Conservation (phyloP, 2,113 vertebrate species). For the Jaculus jaculus region DNA sequence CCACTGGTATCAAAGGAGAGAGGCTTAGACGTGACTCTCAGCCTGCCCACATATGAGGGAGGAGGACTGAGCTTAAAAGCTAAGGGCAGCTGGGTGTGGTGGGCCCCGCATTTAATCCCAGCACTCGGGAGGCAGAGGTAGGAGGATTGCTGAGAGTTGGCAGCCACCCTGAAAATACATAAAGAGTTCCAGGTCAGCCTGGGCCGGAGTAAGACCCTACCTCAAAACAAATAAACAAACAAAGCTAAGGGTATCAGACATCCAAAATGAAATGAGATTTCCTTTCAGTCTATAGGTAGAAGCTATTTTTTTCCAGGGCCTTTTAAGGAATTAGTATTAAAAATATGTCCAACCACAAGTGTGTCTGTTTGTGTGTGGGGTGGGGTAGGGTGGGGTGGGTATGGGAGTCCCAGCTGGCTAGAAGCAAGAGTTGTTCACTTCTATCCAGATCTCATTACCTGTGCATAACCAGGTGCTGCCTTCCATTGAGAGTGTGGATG, state of each 20-base stretch:
- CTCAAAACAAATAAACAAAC: no score
- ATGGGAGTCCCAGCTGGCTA: neutral
- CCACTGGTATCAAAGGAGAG: neutral
- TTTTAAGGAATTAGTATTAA: neutral
- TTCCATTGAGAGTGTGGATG: conserved; percentile 88
- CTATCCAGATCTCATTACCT: conserved; percentile 88
- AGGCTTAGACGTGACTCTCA: neutral
- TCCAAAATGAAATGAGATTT: neutral
- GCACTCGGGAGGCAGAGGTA: no score
- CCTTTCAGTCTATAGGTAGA: neutral
- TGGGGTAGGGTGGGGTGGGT: no score
- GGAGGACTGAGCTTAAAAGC: neutral
- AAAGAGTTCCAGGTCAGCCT: no score
- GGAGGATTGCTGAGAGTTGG: no score
- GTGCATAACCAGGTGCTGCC: conserved; percentile 89
- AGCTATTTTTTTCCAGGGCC: neutral
- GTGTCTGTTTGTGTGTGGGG: fast-evolving
- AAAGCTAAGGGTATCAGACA: neutral
- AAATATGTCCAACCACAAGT: neutral
- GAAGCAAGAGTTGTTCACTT: neutral
- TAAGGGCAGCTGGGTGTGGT: no score
- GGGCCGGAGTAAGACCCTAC: no score
- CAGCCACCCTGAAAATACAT: no score
- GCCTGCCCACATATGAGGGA: neutral
- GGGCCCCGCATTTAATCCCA: no score